phyloP scores from a whole-genome alignment of 2,797 vertebrate species.

The Caiman crocodilus region DNA sequence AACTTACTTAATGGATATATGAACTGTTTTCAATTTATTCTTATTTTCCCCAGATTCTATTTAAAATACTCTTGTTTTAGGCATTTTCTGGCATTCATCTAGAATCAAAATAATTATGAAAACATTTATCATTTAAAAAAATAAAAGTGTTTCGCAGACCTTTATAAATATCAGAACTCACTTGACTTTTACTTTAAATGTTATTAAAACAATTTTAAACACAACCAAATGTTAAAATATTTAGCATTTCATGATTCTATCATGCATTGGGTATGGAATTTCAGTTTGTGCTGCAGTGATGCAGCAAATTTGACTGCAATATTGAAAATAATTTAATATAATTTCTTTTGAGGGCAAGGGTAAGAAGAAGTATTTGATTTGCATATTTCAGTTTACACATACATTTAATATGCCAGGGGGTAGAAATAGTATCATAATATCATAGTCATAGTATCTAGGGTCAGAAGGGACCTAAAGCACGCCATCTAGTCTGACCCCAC shows the following conservation, averaged over 20 bases:
- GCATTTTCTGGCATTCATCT: not conserved
- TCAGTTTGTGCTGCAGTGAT: not conserved
- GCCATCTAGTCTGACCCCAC: too few species aligned
- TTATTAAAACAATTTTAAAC: conserved; percentile 23
- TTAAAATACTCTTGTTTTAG: too few species aligned
- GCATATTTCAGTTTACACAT: not conserved
- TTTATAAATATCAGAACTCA: not conserved
- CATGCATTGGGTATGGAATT: not conserved
- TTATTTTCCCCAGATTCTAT: not conserved
- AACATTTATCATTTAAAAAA: not conserved
- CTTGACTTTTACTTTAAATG: conserved; percentile 19
- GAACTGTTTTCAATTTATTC: not conserved
- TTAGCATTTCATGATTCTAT: not conserved
- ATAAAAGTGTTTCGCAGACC: not conserved
- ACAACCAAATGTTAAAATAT: conserved; percentile 16
- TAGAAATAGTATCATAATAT: too few species aligned
- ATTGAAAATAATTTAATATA: not conserved
- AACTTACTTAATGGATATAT: too few species aligned
- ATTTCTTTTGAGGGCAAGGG: not conserved
- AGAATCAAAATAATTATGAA: not conserved
- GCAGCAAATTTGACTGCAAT: not conserved
- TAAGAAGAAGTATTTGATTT: not conserved
- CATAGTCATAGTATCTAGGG: too few species aligned
- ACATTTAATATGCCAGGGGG: not conserved
- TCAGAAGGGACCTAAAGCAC: too few species aligned